phyloP scores from a whole-genome alignment of 2,888 invertebrate species.

The Sarcophaga subvicina region DNA sequence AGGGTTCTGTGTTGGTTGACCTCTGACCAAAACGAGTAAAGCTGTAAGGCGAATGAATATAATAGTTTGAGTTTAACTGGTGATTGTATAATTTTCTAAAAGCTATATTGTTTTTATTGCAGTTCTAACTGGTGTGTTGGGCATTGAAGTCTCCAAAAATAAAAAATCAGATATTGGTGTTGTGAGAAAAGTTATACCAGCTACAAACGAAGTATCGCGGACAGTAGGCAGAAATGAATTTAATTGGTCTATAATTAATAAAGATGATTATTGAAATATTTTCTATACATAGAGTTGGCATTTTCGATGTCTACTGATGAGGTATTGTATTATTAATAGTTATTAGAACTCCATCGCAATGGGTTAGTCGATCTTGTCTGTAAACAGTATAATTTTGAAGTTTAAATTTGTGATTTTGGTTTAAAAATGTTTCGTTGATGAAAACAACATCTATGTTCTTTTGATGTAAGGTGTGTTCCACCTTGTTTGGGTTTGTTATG shows the following conservation, averaged over 20 bases:
- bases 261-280: slow-evolving; percentile 1
- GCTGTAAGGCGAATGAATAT: slow-evolving; percentile 13
- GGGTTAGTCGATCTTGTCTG: too few species aligned
- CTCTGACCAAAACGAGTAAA: slow-evolving; percentile 7
- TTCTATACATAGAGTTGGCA: background rate
- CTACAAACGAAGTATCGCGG: background rate
- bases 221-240: slow-evolving; percentile 24
- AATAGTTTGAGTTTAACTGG: slow-evolving; percentile 5
- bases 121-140: slow-evolving; percentile 6
- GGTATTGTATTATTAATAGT: slow-evolving; percentile 12
- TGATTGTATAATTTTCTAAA: background rate
- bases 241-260: slow-evolving; percentile 17
- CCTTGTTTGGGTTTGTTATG: slow-evolving; percentile 4
- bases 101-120: background rate
- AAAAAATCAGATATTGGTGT: background rate
- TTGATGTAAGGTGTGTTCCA: slow-evolving; percentile 8
- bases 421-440: slow-evolving; percentile 35
- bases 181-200: background rate
- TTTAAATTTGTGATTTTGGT: slow-evolving; percentile 11
- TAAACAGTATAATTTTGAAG: background rate
- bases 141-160: background rate
- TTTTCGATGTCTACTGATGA: background rate
- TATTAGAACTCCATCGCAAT: background rate
- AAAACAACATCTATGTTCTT: slow-evolving; percentile 6
- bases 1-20: background rate